phyloP scores from a whole-genome alignment of 2,888 invertebrate genomes.

The Rhorus exstirpatorius region DNA sequence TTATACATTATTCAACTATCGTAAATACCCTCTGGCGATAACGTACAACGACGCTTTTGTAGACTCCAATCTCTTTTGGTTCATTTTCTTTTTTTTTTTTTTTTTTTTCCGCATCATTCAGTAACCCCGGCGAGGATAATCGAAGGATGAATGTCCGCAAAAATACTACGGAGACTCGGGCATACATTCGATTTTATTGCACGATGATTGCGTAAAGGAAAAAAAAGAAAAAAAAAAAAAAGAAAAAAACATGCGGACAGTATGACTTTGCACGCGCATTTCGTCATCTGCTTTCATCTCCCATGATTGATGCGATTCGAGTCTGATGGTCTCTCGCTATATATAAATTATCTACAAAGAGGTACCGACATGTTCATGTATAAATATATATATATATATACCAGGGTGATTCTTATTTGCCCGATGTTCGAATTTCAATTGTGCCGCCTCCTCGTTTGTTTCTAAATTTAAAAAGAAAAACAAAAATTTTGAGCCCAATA shows the following conservation, averaged over 20 bases:
- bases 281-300: constrained; percentile 27
- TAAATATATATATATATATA: too few species aligned
- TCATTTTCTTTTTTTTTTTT: not conserved
- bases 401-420: too few species aligned
- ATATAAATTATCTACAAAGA: constrained; percentile 7
- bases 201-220: constrained; percentile 62
- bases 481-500: too few species aligned
- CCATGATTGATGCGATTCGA: constrained; percentile 28
- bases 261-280: constrained; percentile 54
- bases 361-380: not conserved
- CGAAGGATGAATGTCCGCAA: not conserved
- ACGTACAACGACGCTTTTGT: not conserved
- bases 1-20: constrained; percentile 52
- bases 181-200: constrained; percentile 61
- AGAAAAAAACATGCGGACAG: constrained; percentile 47
- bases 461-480: too few species aligned
- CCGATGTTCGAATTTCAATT: too few species aligned
- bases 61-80: constrained; percentile 14
- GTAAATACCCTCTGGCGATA: constrained; percentile 12
- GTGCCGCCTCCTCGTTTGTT: too few species aligned
- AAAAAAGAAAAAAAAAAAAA: constrained; percentile 10
- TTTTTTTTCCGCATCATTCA: not conserved
- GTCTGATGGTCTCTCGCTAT: constrained; percentile 5
- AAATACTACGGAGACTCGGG: not conserved
- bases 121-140: not conserved